Evolutionary conservation across 2,113 vertebrate genomes (phyloP).

Genomic region (Tretioscincus oriximinensis): DNA sequence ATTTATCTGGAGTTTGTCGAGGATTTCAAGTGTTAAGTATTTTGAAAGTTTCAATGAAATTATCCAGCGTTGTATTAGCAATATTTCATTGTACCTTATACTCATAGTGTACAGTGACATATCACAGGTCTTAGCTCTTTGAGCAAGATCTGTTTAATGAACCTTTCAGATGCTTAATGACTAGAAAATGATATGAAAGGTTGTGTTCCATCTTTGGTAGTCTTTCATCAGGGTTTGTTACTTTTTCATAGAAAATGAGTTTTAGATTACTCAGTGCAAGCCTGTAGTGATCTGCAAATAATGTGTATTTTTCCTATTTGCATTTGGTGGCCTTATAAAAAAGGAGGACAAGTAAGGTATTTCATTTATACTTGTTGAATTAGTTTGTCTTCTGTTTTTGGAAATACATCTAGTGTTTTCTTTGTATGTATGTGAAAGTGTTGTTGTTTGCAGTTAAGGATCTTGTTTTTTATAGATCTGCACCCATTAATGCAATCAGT

Average conservation of each 20-base stretch:
- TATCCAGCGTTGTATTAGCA: background rate
- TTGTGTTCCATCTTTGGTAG: background rate
- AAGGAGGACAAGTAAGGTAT: background rate
- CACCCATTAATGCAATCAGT: background rate
- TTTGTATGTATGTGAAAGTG: background rate
- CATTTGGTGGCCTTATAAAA: background rate
- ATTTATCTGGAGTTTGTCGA: background rate
- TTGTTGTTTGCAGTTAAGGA: background rate
- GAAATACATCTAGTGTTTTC: background rate
- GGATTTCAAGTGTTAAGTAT: rapidly evolving
- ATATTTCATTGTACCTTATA: constrained; percentile 13
- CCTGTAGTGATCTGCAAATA: background rate
- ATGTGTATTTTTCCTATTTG: constrained; percentile 1
- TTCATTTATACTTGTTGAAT: background rate
- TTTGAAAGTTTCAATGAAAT: background rate
- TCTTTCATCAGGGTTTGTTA: background rate
- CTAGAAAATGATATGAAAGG: background rate
- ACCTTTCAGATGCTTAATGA: constrained; percentile 27
- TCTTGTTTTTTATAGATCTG: background rate
- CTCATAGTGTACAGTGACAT: background rate
- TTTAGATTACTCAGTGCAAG: constrained; percentile 1
- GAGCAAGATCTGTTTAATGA: constrained; percentile 1
- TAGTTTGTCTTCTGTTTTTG: background rate
- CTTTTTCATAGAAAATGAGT: background rate
- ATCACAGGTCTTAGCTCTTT: background rate